Conservation (phyloP, 2,113 vertebrate species). For the Otis tarda region DNA sequence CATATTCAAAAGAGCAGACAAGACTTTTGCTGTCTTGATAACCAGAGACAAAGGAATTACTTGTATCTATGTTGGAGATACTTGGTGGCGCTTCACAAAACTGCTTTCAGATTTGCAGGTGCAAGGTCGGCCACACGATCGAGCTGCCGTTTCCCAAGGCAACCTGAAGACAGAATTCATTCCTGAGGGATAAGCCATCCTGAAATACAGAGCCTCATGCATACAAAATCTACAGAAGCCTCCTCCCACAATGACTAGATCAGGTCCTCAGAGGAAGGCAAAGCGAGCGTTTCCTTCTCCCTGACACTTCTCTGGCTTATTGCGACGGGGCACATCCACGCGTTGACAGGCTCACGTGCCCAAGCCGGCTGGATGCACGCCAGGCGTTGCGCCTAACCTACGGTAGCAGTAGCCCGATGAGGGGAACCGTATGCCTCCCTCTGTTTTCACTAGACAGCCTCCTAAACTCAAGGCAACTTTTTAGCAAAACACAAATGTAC, state of each 20-base stretch:
- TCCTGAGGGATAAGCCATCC: not conserved
- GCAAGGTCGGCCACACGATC: fast-evolving
- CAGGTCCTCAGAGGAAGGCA: not conserved
- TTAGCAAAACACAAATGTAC: not conserved
- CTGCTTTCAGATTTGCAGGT: not conserved
- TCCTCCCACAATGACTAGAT: not conserved
- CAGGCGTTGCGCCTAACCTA: fast-evolving
- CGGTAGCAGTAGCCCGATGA: not conserved
- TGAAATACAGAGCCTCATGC: not conserved
- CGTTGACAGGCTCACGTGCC: not conserved
- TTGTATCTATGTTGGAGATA: not conserved
- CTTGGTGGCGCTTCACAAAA: not conserved
- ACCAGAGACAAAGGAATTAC: not conserved
- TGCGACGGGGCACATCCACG: fast-evolving
- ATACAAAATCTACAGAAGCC: not conserved
- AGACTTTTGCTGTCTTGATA: not conserved
- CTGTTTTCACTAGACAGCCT: not conserved
- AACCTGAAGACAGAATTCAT: too few species aligned
- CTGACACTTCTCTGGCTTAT: not conserved
- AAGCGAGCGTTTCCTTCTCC: not conserved
- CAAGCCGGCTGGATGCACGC: not conserved
- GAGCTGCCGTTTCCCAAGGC: not conserved
- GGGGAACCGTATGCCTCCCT: not conserved
- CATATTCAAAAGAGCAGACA: not conserved
- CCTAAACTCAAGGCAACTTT: not conserved